Evolutionary conservation across 2,888 invertebrate genomes (phyloP).

Genomic region (Trichopria drosophilae): DNA sequence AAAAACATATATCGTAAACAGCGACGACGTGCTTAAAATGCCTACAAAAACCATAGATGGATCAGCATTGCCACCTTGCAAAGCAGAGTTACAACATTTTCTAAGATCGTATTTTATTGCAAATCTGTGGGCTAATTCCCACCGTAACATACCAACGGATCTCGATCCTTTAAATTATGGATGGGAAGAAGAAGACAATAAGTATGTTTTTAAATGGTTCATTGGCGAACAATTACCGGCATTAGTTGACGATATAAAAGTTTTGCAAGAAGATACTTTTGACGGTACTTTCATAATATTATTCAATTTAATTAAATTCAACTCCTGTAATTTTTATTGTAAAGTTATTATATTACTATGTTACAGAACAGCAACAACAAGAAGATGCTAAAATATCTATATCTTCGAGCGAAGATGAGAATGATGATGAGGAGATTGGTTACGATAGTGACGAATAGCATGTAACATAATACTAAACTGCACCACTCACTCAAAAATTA

Average conservation of each 20-base stretch:
- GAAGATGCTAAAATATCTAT: no score
- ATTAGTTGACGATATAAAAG: constrained; percentile 14
- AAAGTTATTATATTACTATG: no score
- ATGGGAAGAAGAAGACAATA: constrained; percentile 23
- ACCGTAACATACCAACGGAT: constrained; percentile 9
- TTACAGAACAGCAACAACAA: no score
- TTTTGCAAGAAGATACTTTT: constrained; percentile 20
- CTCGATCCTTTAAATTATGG: constrained; percentile 19
- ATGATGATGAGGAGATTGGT: no score
- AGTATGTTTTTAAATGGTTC: constrained; percentile 27
- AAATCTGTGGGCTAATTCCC: constrained; percentile 24
- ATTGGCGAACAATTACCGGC: constrained; percentile 24
- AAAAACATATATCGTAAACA: no score
- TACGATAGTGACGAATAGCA: no score
- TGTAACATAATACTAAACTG: no score
- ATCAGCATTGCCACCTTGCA: constrained; percentile 23
- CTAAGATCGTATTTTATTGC: constrained; percentile 18
- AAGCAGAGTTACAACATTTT: constrained; percentile 25
- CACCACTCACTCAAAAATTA: no score
- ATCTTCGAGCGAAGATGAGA: no score
- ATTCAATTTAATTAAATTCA: no score
- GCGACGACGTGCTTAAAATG: constrained; percentile 16
- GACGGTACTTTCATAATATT: no score
- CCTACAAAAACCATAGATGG: constrained; percentile 27
- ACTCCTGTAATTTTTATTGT: no score